Conservation (phyloP, 2,888 invertebrate genomes). For the Andrena bicolor region DNA sequence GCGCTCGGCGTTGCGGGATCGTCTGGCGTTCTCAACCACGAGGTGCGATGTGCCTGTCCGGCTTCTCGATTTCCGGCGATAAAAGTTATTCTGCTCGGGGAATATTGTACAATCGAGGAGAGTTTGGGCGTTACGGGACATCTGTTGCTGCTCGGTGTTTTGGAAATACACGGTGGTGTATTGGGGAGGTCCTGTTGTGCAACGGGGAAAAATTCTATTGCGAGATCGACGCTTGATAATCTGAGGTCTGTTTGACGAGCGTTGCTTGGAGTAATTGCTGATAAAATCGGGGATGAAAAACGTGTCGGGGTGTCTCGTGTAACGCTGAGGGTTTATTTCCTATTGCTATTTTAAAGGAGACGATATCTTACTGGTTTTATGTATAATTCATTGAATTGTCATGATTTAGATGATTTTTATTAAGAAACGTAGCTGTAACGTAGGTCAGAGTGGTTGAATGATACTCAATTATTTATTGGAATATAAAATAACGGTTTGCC, state of each 20-base stretch:
- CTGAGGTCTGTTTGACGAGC: not conserved
- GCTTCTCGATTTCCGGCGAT: slow-evolving; percentile 70
- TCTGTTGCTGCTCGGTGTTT: slow-evolving; percentile 61
- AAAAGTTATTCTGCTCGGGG: slow-evolving; percentile 49
- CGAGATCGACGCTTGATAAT: slow-evolving; percentile 8
- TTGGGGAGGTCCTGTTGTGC: not conserved
- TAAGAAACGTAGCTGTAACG: not conserved
- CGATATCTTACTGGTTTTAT: too few relatives aligned
- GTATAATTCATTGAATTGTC: too few relatives aligned
- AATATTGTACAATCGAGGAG: slow-evolving; percentile 30
- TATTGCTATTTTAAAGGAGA: not conserved
- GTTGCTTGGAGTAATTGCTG: slow-evolving; percentile 7
- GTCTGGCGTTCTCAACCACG: slow-evolving; percentile 53
- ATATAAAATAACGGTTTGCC: not conserved
- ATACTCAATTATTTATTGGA: not conserved
- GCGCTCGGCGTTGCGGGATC: slow-evolving; percentile 39
- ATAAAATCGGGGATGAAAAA: not conserved
- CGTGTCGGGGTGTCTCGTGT: not conserved
- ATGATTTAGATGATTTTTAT: too few relatives aligned
- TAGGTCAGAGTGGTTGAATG: not conserved
- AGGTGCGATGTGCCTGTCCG: slow-evolving; percentile 53
- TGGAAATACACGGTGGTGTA: slow-evolving; percentile 25
- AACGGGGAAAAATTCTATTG: not conserved
- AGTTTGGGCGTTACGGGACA: slow-evolving; percentile 40
- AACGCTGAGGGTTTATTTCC: not conserved